These are phyloP conservation scores for Hydrotaea diabolus DNA, from an alignment of 2,888 invertebrate species.

Conservation along the genomic window DNA sequence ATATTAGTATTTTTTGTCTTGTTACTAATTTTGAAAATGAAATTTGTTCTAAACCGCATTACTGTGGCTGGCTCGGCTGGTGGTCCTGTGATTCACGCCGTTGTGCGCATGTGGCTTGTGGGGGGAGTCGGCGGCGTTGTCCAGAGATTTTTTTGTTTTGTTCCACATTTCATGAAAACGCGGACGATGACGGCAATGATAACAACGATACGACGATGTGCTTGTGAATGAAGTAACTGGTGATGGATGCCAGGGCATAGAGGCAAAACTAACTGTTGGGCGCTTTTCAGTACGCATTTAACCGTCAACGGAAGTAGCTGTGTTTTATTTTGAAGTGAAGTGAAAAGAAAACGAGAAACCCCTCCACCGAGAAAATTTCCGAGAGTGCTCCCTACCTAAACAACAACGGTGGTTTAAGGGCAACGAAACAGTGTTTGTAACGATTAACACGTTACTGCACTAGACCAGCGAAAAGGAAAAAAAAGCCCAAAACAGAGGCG, in stretches of 20 bases:
- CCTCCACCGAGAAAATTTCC: too few species aligned
- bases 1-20: too few species aligned
- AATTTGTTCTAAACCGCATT: neutral
- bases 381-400: conserved; percentile 8
- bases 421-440: neutral
- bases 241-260: neutral
- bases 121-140: conserved; percentile 14
- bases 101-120: conserved; percentile 38
- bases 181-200: neutral
- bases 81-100: neutral
- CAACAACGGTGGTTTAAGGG: neutral
- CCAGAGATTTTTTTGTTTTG: conserved; percentile 16
- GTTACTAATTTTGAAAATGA: neutral
- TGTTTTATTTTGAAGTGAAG: neutral
- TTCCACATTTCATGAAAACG: neutral
- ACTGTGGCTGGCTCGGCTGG: neutral
- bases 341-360: neutral
- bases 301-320: conserved; percentile 45
- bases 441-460: neutral
- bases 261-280: conserved; percentile 10
- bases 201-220: neutral
- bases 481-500: neutral
- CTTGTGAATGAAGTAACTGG: conserved; percentile 1
- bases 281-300: conserved; percentile 55
- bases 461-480: neutral